Conservation (phyloP, 2,888 invertebrate genomes). For the Adela reaumurella region DNA sequence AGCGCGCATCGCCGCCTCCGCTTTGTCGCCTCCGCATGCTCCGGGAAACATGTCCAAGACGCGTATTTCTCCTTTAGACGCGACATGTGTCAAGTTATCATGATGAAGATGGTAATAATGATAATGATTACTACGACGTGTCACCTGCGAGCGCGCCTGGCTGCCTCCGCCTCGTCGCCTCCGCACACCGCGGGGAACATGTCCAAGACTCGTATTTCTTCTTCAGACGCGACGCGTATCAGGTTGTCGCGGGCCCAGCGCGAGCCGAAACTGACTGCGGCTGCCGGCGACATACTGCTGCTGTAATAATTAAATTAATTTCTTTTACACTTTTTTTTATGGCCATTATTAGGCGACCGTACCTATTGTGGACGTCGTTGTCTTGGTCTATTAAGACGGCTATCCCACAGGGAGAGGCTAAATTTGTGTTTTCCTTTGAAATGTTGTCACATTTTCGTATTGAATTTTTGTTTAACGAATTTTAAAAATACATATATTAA, state of each 20-base stretch:
- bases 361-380: too few species aligned
- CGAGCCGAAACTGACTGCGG: slow-evolving; percentile 35
- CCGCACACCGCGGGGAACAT: slow-evolving; percentile 32
- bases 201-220: slow-evolving; percentile 30
- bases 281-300: slow-evolving; percentile 43
- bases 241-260: slow-evolving; percentile 51
- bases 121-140: too few species aligned
- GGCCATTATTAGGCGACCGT: too few species aligned
- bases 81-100: slow-evolving; percentile 36
- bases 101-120: too few species aligned
- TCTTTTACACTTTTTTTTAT: too few species aligned
- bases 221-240: slow-evolving; percentile 24
- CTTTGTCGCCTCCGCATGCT: slow-evolving; percentile 33
- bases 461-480: too few species aligned
- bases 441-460: too few species aligned
- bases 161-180: slow-evolving; percentile 22
- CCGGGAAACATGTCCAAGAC: slow-evolving; percentile 29
- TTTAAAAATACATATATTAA: too few species aligned
- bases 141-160: slow-evolving; percentile 1
- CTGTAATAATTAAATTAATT: too few species aligned
- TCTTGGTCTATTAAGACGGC: too few species aligned
- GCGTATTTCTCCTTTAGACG: slow-evolving; percentile 28
- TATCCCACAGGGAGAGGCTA: too few species aligned
- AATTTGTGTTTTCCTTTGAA: too few species aligned
- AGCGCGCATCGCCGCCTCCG: slow-evolving; percentile 1